These are phyloP conservation scores for Gallinago jamesoni DNA, from an alignment of 2,113 vertebrate genomes.

Conservation along the genomic window DNA sequence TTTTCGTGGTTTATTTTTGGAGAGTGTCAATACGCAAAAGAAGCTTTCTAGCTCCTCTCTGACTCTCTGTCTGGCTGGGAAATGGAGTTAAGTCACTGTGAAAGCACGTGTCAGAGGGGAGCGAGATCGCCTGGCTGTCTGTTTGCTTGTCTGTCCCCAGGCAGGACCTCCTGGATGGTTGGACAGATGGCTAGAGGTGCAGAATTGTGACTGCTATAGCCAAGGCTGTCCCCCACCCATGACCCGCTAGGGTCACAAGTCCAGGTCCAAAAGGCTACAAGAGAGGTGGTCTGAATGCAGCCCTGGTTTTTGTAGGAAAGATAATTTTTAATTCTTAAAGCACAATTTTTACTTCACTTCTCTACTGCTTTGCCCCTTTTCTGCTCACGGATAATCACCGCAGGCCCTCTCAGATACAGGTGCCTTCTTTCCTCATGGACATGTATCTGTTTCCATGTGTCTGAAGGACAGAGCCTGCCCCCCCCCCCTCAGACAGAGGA, in stretches of 20 bases:
- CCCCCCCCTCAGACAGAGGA: not conserved
- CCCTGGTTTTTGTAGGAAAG: not conserved
- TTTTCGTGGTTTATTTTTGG: not conserved
- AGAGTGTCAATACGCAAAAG: not conserved
- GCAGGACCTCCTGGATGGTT: not conserved
- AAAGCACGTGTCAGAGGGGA: not conserved
- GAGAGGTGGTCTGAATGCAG: not conserved
- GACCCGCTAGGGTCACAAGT: not conserved
- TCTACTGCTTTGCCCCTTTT: not conserved
- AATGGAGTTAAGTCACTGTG: not conserved
- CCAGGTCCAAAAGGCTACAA: not conserved
- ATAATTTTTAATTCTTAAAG: not conserved
- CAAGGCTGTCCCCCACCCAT: not conserved
- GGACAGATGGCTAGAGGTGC: not conserved
- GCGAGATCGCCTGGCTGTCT: not conserved
- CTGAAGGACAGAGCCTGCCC: not conserved
- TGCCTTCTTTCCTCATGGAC: not conserved
- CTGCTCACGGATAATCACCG: accelerated
- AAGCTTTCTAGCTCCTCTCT: not conserved
- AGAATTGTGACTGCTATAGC: not conserved
- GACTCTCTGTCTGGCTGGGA: not conserved
- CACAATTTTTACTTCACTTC: not conserved
- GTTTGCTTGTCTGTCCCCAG: not conserved
- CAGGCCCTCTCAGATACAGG: not conserved
- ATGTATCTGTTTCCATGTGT: accelerated